phyloP scores from a whole-genome alignment of 2,797 vertebrate genomes.

The Coregonus ussuriensis region DNA sequence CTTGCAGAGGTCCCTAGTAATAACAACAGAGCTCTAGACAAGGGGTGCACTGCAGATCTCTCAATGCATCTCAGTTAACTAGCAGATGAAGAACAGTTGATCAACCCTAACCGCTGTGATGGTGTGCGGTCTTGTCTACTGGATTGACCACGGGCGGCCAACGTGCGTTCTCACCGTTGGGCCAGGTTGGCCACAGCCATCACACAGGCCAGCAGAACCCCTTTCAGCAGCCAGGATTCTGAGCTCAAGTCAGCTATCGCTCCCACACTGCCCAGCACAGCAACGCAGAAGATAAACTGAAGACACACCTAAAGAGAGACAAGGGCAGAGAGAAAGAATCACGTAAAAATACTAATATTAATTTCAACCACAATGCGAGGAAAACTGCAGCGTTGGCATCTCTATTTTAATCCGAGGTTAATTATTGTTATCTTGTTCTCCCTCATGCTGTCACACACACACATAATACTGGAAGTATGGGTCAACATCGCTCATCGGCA shows the following conservation, averaged over 20 bases:
- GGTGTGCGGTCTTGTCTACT: not conserved
- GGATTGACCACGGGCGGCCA: not conserved
- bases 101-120: not conserved
- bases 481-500: not conserved
- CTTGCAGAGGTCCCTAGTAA: not conserved
- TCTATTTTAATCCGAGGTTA: not conserved
- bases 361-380: not conserved
- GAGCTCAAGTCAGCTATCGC: constrained; percentile 83
- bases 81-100: not conserved
- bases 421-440: not conserved
- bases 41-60: not conserved
- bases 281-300: constrained; percentile 70
- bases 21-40: not conserved
- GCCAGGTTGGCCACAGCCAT: constrained; percentile 77
- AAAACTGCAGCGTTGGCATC: not conserved
- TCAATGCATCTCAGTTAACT: not conserved
- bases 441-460: not conserved
- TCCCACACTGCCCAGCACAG: constrained; percentile 81
- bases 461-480: not conserved
- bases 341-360: not conserved
- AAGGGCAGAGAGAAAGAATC: not conserved
- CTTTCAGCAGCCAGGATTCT: constrained; percentile 96
- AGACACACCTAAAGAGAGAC: constrained; percentile 52
- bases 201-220: constrained; percentile 81
- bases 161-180: constrained; percentile 75